A percentile compares a stretch with the other conserved stretches of the same genome.
phyloP scores from a whole-genome alignment of 2,113 vertebrate genomes.

The Salvator merianae region DNA sequence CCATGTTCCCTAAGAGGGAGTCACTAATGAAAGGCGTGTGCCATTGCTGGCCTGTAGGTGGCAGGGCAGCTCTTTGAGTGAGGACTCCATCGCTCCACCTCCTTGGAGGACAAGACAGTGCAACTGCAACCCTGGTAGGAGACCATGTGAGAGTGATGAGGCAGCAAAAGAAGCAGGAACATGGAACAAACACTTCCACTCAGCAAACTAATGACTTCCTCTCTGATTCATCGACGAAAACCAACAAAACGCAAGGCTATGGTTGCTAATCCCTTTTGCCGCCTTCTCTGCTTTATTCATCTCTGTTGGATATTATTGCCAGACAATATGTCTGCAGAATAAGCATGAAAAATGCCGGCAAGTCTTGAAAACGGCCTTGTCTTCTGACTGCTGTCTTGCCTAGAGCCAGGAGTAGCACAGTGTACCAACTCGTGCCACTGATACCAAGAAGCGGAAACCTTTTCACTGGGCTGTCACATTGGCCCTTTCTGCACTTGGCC shows the following conservation, averaged over 20 bases:
- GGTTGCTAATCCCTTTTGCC: neutral
- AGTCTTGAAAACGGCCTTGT: neutral
- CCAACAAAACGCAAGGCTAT: neutral
- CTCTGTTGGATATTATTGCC: neutral
- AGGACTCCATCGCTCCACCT: slow-evolving; percentile 5
- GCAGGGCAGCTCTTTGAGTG: slow-evolving; percentile 55
- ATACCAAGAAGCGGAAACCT: neutral
- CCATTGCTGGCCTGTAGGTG: slow-evolving; percentile 54
- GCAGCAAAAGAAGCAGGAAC: neutral
- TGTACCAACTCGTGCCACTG: neutral
- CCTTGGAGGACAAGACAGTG: slow-evolving; percentile 3
- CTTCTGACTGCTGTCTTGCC: neutral
- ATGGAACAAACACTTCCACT: neutral
- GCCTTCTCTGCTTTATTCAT: neutral
- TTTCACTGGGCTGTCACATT: neutral
- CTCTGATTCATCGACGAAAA: neutral
- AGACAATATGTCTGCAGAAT: neutral
- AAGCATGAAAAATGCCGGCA: neutral
- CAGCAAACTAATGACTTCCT: slow-evolving; percentile 7
- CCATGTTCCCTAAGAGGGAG: slow-evolving; percentile 12
- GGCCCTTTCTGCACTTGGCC: too few species aligned
- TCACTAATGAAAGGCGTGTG: neutral
- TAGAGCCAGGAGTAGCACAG: neutral
- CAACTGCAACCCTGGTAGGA: neutral
- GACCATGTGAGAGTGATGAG: neutral